Percentiles rank a stretch among this genome's conserved stretches.
These are phyloP conservation scores for Pangasianodon hypophthalmus DNA, from an alignment of 2,113 vertebrate species.

Conservation along the genomic window DNA sequence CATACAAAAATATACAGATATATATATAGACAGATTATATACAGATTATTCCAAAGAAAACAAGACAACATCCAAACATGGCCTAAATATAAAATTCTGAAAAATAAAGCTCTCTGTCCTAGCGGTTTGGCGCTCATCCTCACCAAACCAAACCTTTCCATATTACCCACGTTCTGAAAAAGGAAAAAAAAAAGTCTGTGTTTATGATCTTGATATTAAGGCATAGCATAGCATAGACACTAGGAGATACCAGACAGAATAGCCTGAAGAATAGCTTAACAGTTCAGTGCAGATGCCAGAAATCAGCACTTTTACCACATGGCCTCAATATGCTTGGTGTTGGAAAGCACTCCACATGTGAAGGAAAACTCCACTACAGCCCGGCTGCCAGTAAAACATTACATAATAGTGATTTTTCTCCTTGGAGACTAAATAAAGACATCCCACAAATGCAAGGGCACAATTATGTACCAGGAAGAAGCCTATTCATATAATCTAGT, in stretches of 20 bases:
- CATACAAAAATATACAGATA: not conserved
- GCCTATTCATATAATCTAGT: not conserved
- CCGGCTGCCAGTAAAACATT: constrained; percentile 8
- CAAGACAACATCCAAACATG: not conserved
- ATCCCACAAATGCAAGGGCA: not conserved
- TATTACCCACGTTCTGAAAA: constrained; percentile 5
- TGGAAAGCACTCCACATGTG: constrained; percentile 15
- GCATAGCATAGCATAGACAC: not conserved
- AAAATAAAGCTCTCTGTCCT: not conserved
- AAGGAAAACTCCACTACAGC: constrained; percentile 28
- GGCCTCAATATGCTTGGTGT: constrained; percentile 26
- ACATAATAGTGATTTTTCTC: constrained; percentile 23
- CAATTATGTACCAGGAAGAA: not conserved
- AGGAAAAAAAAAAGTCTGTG: not conserved
- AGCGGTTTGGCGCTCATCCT: not conserved
- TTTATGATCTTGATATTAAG: constrained; percentile 8
- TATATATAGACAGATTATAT: too few relatives aligned
- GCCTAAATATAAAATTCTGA: too few relatives aligned
- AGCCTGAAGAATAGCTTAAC: constrained; percentile 28
- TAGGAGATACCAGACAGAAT: constrained; percentile 7
- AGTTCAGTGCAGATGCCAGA: constrained; percentile 7
- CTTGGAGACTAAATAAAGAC: constrained; percentile 10
- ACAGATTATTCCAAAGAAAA: not conserved
- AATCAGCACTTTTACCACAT: constrained; percentile 39
- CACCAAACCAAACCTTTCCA: not conserved